phyloP scores from a whole-genome alignment of 64 coral and sea anemone genomes.

The Orbicella faveolata region DNA sequence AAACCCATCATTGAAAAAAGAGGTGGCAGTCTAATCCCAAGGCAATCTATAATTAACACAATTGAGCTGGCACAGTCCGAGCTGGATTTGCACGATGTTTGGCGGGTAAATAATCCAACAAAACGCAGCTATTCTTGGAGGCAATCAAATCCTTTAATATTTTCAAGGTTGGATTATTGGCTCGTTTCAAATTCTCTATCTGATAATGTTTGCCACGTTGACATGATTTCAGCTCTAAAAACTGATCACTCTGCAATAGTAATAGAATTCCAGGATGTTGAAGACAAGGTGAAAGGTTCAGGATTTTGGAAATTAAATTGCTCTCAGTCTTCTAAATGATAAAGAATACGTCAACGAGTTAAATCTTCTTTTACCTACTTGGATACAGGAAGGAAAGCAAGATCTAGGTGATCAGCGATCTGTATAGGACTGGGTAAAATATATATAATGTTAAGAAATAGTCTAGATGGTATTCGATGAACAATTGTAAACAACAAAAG shows the following conservation, averaged over 20 bases:
- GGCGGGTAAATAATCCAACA: not conserved
- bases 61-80: constrained; percentile 4
- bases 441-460: constrained; percentile 34
- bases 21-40: constrained; percentile 32
- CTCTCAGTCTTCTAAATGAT: constrained; percentile 7
- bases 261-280: not conserved
- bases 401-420: constrained; percentile 37
- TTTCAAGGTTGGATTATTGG: not conserved
- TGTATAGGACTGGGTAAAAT: constrained; percentile 55
- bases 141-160: constrained; percentile 7
- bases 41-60: constrained; percentile 19
- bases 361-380: constrained; percentile 15
- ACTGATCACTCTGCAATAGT: too few relatives aligned
- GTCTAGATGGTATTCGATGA: constrained; percentile 19
- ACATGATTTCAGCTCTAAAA: too few relatives aligned
- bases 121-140: constrained; percentile 21
- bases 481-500: not conserved
- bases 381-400: constrained; percentile 34
- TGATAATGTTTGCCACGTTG: too few relatives aligned
- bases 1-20: constrained; percentile 40
- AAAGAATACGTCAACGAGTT: constrained; percentile 36
- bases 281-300: constrained; percentile 34
- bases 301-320: constrained; percentile 57
- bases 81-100: too few relatives aligned
- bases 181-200: not conserved